A percentile compares a stretch with the other conserved stretches of the same genome.
Evolutionary conservation across 1,140 invertebrate genomes (phyloP).

Genomic region (Drosophila lini): DNA sequence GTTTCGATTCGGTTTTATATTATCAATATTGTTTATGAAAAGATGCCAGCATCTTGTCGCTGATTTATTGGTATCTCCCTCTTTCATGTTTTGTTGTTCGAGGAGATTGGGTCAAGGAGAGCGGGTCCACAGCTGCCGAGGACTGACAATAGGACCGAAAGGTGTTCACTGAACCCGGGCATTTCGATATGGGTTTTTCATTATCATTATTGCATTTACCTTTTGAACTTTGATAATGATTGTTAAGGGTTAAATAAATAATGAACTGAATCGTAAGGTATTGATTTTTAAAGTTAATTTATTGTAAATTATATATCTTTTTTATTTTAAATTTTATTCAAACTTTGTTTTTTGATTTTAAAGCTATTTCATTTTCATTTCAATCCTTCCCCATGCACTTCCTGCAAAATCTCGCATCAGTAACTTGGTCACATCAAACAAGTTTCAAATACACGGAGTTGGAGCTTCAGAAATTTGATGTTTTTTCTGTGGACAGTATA

Average conservation of each 20-base stretch:
- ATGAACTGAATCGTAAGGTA: no score
- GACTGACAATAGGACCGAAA: conserved; percentile 20
- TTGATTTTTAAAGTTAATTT: neutral
- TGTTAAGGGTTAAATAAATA: neutral
- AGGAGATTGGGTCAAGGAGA: conserved; percentile 69
- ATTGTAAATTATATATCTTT: neutral
- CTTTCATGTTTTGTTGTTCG: neutral
- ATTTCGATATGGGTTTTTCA: conserved; percentile 21
- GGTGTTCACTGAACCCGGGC: conserved; percentile 31
- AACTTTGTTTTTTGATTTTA: neutral
- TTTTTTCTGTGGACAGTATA: conserved; percentile 11
- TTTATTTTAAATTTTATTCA: neutral
- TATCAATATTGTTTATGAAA: conserved; percentile 64
- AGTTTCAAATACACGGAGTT: conserved; percentile 6
- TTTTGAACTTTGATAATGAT: conserved; percentile 4
- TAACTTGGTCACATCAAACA: conserved; percentile 42
- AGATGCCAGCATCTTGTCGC: conserved; percentile 60
- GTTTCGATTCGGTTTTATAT: conserved; percentile 54
- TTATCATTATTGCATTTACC: conserved; percentile 6
- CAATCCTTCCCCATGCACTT: neutral
- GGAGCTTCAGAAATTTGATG: conserved; percentile 16
- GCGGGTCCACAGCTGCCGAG: conserved; percentile 32
- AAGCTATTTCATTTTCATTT: neutral
- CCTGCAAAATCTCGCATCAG: conserved; percentile 16
- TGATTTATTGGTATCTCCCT: conserved; percentile 63